Base-by-base conservation (phyloP, 2,888 invertebrate genomes). In the Leucoma salicis region DNA sequence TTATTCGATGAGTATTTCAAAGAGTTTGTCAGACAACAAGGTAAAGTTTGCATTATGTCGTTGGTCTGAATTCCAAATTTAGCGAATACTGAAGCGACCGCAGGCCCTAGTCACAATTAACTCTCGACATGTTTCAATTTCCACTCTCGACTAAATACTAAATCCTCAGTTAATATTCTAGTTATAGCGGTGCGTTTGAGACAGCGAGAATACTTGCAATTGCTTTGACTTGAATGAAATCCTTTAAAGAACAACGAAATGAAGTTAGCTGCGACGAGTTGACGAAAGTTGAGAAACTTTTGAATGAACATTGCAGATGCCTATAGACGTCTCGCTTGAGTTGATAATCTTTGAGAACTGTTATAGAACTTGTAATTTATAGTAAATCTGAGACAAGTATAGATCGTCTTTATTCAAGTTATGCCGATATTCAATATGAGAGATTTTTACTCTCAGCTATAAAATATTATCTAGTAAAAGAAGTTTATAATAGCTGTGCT, bases 91-190 rank as follows among this genome's bases (percentile, higher is more conserved):
- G 57, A 55, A 57, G 65, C 62, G 64, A 53, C 66, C 62, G 66
- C 62, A 61, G 63, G 53, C 57, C 66, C 74, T 66, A 67, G 74
- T 78, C 68, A 74, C 80, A 83, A 83, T 84, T 83, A 82, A 82
- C 79, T 78, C 65, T 54, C 67, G 74, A 82, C 83, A 84, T 82
- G 82, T 84, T 84, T 79, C 79, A 82, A 82, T 84, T 83, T 80
- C 73, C 71, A 80, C 73, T 73, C 67, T 65, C 69, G 65, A 64
- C 70, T 76, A 61, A 69, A 71, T 73, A 70, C 70, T 68, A 67
- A 74, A 73, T 66, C 64, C 68, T 59, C 51, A 61, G 66, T 70
- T 76, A 78, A 76, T 77, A 77, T 75, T 74, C 67, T 61, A 65
- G 64, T 69, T 65, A 66, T 43, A 53, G 58, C 32, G 50, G 62